Evolutionary conservation across 2,888 invertebrate species (phyloP).

Genomic region (Oscheius sp.): DNA sequence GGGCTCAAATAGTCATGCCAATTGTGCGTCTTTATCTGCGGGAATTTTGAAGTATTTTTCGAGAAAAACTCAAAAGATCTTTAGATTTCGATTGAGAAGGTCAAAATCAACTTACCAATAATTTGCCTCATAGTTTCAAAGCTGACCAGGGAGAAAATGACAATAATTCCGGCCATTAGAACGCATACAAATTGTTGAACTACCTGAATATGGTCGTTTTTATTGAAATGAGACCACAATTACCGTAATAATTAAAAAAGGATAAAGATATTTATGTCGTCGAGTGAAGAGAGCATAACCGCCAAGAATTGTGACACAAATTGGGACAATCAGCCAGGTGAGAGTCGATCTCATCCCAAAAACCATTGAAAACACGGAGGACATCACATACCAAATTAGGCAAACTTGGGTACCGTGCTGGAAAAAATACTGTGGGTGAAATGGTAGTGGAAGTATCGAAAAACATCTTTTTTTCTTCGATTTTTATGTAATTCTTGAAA

Average conservation of each 20-base stretch:
- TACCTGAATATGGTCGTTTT: conserved; percentile 51
- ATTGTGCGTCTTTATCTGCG: too few species aligned
- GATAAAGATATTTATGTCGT: conserved; percentile 69
- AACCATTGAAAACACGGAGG: conserved; percentile 62
- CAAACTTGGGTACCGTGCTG: conserved; percentile 68
- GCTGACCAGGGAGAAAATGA: conserved; percentile 35
- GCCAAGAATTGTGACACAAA: conserved; percentile 62
- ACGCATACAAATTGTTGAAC: conserved; percentile 68
- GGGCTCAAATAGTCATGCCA: too few species aligned
- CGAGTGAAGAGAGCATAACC: conserved; percentile 61
- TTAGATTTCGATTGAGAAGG: not conserved
- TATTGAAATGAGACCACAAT: too few species aligned
- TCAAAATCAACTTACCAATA: conserved; percentile 50
- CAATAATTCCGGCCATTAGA: conserved; percentile 65
- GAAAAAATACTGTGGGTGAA: conserved; percentile 31
- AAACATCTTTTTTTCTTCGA: too few species aligned
- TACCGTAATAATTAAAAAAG: conserved; percentile 69
- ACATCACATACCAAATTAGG: conserved; percentile 62
- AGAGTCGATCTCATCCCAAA: conserved; percentile 68
- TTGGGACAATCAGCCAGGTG: conserved; percentile 62
- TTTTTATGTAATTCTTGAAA: too few species aligned
- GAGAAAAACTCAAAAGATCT: not conserved
- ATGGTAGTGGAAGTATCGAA: too few species aligned
- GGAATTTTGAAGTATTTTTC: too few species aligned
- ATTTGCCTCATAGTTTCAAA: conserved; percentile 64